phyloP scores from a whole-genome alignment of 2,888 invertebrate genomes.

The Crioceris asparagi region DNA sequence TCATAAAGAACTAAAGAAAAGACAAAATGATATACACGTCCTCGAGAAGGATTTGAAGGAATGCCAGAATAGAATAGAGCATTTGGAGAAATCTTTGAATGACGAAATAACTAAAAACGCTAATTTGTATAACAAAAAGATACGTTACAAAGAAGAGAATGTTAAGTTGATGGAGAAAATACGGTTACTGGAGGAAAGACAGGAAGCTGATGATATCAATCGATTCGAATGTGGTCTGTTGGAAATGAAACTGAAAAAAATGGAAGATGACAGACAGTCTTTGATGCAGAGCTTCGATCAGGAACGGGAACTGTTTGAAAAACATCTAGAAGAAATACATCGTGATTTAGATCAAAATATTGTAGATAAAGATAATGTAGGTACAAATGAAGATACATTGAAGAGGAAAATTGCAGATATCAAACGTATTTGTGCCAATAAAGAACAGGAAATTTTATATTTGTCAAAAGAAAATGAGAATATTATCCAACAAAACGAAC shows the following conservation, averaged over 20 bases:
- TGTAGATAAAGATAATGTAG: neutral
- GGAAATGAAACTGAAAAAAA: constrained; percentile 19
- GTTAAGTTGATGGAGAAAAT: constrained; percentile 14
- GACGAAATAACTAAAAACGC: constrained; percentile 9
- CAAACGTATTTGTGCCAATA: constrained; percentile 10
- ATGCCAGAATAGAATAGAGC: constrained; percentile 2
- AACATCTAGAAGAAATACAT: constrained; percentile 11
- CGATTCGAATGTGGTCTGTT: constrained; percentile 17
- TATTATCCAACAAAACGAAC: constrained; percentile 13
- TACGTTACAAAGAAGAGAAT: constrained; percentile 15
- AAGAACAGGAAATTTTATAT: constrained; percentile 15
- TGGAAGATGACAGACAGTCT: constrained; percentile 19
- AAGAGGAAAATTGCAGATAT: constrained; percentile 10
- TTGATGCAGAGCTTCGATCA: constrained; percentile 17
- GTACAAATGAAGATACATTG: constrained; percentile 4
- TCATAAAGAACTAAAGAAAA: constrained; percentile 16
- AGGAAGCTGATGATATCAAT: constrained; percentile 15
- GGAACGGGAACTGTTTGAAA: constrained; percentile 15
- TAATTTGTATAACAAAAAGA: constrained; percentile 13
- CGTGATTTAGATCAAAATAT: constrained; percentile 7
- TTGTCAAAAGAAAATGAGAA: constrained; percentile 17
- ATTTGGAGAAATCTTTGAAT: constrained; percentile 9
- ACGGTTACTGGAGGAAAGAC: constrained; percentile 17
- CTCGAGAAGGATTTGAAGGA: constrained; percentile 12
- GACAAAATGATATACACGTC: constrained; percentile 13